These are phyloP conservation scores for Phrixothrix hirtus DNA, from an alignment of 2,888 invertebrate species.

Conservation along the genomic window DNA sequence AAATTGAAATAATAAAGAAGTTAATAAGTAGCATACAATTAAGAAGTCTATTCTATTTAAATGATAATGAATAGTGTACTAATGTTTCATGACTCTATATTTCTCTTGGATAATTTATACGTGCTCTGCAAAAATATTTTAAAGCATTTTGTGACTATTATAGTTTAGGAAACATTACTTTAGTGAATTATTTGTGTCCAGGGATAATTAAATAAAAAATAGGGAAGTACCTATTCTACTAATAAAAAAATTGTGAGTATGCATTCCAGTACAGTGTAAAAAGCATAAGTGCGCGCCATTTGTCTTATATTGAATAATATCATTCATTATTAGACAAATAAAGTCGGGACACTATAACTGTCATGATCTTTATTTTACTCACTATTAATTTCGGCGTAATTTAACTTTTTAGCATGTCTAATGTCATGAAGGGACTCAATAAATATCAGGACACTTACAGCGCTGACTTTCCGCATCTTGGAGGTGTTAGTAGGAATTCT, in stretches of 20 bases:
- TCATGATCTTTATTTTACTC: constrained; percentile 54
- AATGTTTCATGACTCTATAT: too few relatives aligned
- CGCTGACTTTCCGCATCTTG: constrained; percentile 89
- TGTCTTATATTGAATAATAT: constrained; percentile 26
- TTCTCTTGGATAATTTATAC: too few relatives aligned
- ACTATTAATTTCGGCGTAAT: constrained; percentile 30
- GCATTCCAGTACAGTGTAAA: constrained; percentile 30
- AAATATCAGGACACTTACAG: constrained; percentile 68
- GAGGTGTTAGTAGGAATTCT: constrained; percentile 61
- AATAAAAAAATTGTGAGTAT: constrained; percentile 28
- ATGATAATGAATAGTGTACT: too few relatives aligned
- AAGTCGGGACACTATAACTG: constrained; percentile 58
- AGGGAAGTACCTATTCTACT: constrained; percentile 17
- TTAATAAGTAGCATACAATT: too few relatives aligned
- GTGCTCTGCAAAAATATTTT: too few relatives aligned
- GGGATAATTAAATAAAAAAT: constrained; percentile 22
- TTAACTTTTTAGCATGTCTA: constrained; percentile 31
- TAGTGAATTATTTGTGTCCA: constrained; percentile 1
- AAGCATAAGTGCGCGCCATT: constrained; percentile 25
- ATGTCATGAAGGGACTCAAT: constrained; percentile 35
- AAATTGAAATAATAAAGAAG: too few relatives aligned
- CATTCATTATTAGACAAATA: constrained; percentile 34
- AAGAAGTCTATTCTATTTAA: too few relatives aligned
- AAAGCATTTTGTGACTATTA: too few relatives aligned
- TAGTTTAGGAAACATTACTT: too few relatives aligned